Conservation (phyloP, 2,113 vertebrate genomes). For the Gasterosteus nipponicus region DNA sequence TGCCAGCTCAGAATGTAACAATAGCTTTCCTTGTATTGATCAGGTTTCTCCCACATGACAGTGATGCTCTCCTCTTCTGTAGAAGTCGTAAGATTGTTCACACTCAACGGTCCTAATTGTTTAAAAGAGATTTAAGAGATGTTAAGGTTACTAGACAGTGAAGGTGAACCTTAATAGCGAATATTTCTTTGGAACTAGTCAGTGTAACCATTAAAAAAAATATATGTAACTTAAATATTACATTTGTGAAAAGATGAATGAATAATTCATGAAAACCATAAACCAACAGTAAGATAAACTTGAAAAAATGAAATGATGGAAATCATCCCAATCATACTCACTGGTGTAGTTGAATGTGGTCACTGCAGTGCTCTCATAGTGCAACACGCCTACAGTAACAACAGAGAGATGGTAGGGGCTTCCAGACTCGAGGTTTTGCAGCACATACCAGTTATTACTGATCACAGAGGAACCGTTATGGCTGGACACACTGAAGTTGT, state of each 20-base stretch:
- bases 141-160: not conserved
- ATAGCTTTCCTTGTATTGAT: slow-evolving; percentile 41
- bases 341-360: slow-evolving; percentile 55
- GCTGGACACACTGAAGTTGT: slow-evolving; percentile 52
- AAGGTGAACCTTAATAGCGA: not conserved
- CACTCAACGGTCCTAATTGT: slow-evolving; percentile 58
- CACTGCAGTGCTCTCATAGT: slow-evolving; percentile 47
- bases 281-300: not conserved
- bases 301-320: not conserved
- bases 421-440: slow-evolving; percentile 54
- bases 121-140: slow-evolving; percentile 3
- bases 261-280: not conserved
- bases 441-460: slow-evolving; percentile 10
- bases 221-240: not conserved
- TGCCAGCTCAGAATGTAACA: slow-evolving; percentile 54
- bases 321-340: slow-evolving; percentile 47
- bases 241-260: not conserved
- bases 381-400: slow-evolving; percentile 49
- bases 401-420: slow-evolving; percentile 60
- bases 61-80: slow-evolving; percentile 2
- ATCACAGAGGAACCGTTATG: rapidly evolving
- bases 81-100: not conserved
- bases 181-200: too few relatives aligned
- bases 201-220: too few relatives aligned
- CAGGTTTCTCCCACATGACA: slow-evolving; percentile 67